phyloP scores from a whole-genome alignment of 2,113 vertebrate genomes.

The Microtus ochrogaster region DNA sequence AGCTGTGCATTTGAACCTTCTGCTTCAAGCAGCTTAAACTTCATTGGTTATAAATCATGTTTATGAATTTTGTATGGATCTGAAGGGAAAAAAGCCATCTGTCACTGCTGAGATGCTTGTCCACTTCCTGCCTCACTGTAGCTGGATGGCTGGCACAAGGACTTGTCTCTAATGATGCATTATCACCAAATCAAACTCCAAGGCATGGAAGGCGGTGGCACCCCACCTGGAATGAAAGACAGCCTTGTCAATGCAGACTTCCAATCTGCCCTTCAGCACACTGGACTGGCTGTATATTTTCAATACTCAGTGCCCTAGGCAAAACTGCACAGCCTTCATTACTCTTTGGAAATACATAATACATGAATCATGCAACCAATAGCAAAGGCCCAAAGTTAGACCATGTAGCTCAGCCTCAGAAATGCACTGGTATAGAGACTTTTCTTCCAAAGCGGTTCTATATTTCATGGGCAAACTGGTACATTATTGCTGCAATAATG shows the following conservation, averaged over 20 bases:
- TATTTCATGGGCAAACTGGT: slow-evolving; percentile 42
- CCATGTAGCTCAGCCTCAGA: not conserved
- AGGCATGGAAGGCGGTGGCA: not conserved
- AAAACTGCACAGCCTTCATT: not conserved
- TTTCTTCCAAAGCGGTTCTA: slow-evolving; percentile 12
- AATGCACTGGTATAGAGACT: not conserved
- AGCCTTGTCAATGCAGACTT: fast-evolving
- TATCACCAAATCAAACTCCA: not conserved
- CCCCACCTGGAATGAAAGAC: not conserved
- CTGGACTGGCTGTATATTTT: not conserved
- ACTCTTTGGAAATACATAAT: slow-evolving; percentile 30
- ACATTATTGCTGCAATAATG: slow-evolving; percentile 40
- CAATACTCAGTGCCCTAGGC: not conserved
- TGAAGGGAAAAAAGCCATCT: not conserved
- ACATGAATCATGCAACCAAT: not conserved
- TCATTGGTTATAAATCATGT: not conserved
- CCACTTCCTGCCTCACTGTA: not conserved
- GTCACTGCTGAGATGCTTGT: not conserved
- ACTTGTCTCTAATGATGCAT: not conserved
- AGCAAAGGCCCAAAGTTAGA: slow-evolving; percentile 28
- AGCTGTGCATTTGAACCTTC: not conserved
- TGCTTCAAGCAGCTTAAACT: not conserved
- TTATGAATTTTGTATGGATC: not conserved
- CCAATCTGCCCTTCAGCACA: not conserved
- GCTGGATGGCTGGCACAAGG: not conserved